phyloP scores from a whole-genome alignment of 2,797 vertebrate genomes.

The Triplophysa bombifrons region DNA sequence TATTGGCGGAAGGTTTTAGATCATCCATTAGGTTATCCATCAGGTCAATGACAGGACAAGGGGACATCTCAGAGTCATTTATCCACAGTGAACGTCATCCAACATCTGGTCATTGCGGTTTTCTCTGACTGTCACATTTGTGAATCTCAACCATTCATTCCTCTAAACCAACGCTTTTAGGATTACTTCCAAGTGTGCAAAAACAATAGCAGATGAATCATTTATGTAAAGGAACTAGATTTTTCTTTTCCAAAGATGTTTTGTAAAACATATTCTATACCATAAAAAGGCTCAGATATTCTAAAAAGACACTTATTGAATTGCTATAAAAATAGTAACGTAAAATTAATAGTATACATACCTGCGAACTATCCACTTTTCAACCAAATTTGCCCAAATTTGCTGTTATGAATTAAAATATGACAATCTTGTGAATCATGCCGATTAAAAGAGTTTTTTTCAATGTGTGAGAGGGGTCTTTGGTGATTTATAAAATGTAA shows the following conservation, averaged over 20 bases:
- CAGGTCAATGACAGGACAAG: conserved; percentile 34
- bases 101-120: conserved; percentile 61
- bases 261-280: neutral
- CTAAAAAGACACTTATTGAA: too few species aligned
- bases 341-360: too few species aligned
- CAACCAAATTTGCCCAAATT: too few species aligned
- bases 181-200: conserved; percentile 40
- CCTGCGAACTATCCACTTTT: too few species aligned
- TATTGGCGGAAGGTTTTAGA: neutral
- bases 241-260: neutral
- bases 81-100: conserved; percentile 55
- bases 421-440: too few species aligned
- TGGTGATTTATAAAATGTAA: too few species aligned
- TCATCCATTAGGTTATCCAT: conserved; percentile 28
- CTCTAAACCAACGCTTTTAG: conserved; percentile 54
- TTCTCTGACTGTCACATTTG: conserved; percentile 52
- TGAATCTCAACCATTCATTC: conserved; percentile 54
- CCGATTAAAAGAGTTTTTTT: too few species aligned
- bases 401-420: too few species aligned
- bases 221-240: neutral
- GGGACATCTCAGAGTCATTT: conserved; percentile 43
- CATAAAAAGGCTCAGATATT: too few species aligned
- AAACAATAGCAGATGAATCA: conserved; percentile 44
- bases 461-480: too few species aligned
- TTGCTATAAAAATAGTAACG: too few species aligned